These are phyloP conservation scores for Linepithema humile DNA, from an alignment of 1,140 invertebrate species.

Conservation along the genomic window DNA sequence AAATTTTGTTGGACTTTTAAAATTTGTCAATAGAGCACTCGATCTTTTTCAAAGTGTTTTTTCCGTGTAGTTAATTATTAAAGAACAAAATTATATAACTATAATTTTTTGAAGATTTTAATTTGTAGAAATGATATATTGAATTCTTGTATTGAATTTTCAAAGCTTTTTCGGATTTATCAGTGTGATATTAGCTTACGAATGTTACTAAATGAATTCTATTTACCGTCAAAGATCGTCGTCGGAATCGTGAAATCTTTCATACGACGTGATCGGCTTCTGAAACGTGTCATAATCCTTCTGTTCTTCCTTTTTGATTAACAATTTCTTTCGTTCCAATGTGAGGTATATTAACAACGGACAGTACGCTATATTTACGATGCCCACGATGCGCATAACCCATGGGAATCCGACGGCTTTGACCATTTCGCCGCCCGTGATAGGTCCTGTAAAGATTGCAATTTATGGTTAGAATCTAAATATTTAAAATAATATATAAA, in stretches of 20 bases:
- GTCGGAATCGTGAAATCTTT: conserved; percentile 79
- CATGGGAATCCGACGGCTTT: conserved; percentile 89
- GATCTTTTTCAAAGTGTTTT: too few relatives aligned
- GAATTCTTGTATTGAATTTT: too few relatives aligned
- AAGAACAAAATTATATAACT: too few relatives aligned
- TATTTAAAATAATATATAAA: too few relatives aligned
- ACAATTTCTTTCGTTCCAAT: conserved; percentile 65
- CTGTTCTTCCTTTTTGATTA: conserved; percentile 53
- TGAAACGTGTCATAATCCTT: conserved; percentile 76
- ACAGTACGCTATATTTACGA: conserved; percentile 89
- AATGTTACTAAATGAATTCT: neutral
- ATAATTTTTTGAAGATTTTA: too few relatives aligned
- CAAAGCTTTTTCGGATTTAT: neutral
- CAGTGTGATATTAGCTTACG: neutral
- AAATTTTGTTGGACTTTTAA: too few relatives aligned
- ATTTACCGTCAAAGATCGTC: conserved; percentile 75
- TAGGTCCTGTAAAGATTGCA: conserved; percentile 85
- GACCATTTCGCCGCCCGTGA: conserved; percentile 89
- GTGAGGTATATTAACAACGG: conserved; percentile 85
- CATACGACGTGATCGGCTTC: conserved; percentile 65
- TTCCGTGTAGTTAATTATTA: too few relatives aligned
- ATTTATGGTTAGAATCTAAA: too few relatives aligned
- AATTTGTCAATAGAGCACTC: too few relatives aligned
- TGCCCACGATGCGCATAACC: conserved; percentile 89
- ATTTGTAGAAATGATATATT: too few relatives aligned